These are phyloP conservation scores for Coreoperca whiteheadi DNA, from an alignment of 2,113 vertebrate species.

Conservation along the genomic window DNA sequence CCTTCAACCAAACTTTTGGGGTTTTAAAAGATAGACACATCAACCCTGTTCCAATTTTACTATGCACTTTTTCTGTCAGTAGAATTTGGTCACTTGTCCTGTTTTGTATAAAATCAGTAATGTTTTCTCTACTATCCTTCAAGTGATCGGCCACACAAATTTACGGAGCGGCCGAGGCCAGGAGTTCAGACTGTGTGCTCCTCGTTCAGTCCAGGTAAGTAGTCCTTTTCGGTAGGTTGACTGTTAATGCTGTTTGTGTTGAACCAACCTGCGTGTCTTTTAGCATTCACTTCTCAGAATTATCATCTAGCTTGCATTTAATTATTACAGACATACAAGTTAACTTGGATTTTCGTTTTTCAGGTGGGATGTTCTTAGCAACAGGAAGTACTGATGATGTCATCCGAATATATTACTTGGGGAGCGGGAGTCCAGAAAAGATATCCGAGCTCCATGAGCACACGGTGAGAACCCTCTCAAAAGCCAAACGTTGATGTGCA, in stretches of 20 bases:
- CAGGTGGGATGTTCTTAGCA: conserved; percentile 97
- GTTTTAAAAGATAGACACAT: not conserved
- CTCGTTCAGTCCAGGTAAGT: conserved; percentile 95
- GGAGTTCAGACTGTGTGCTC: conserved; percentile 97
- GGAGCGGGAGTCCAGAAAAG: conserved; percentile 93
- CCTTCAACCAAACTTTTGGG: too few species aligned
- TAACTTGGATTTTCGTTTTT: conserved; percentile 22
- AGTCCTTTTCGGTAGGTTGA: not conserved
- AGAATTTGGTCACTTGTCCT: not conserved
- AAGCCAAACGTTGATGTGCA: not conserved
- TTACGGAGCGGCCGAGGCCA: conserved; percentile 93
- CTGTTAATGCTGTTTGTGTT: not conserved
- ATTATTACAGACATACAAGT: not conserved
- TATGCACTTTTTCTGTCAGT: not conserved
- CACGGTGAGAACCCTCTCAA: conserved; percentile 84
- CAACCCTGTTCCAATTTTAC: not conserved
- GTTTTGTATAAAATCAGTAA: conserved; percentile 8
- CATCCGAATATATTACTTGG: conserved; percentile 98
- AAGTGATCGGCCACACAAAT: conserved; percentile 93
- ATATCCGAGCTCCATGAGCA: conserved; percentile 94
- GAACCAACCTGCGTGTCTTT: not conserved
- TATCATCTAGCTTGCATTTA: not conserved
- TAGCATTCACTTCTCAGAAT: not conserved
- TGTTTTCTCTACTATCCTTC: conserved; percentile 27
- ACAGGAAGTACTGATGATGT: conserved; percentile 98